Percentiles rank a stretch among this genome's conserved stretches.
Evolutionary conservation across 1,140 invertebrate species (phyloP).

Genomic region (Camponotus pennsylvanicus): DNA sequence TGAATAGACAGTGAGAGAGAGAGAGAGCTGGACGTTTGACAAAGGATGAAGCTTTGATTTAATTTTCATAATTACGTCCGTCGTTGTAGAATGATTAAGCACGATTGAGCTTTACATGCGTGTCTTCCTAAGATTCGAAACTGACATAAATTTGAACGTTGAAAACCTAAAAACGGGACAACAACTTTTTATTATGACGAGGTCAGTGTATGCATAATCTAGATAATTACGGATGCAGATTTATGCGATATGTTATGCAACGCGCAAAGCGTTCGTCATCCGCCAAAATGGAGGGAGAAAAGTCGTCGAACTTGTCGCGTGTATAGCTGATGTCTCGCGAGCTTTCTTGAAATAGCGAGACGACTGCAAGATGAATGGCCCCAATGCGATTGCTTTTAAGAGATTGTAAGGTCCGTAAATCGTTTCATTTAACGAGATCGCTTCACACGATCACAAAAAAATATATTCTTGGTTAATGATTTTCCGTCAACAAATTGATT

Average conservation of each 20-base stretch:
- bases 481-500: background rate
- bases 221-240: constrained; percentile 31
- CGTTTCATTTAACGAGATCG: background rate
- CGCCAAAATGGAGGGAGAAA: background rate
- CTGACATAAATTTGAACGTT: background rate
- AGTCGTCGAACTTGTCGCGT: constrained; percentile 60
- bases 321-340: constrained; percentile 39
- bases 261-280: constrained; percentile 2
- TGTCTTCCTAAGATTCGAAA: background rate
- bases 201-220: constrained; percentile 49
- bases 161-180: background rate
- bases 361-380: constrained; percentile 35
- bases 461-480: background rate
- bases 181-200: background rate
- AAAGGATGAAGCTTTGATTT: background rate
- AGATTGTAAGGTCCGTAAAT: constrained; percentile 36
- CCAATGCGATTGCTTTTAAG: constrained; percentile 39
- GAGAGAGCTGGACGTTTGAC: background rate
- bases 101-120: background rate
- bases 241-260: constrained; percentile 47
- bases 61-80: background rate
- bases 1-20: background rate
- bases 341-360: constrained; percentile 48
- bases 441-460: background rate
- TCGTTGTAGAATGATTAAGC: background rate